Evolutionary conservation across 2,797 vertebrate species (phyloP).

Genomic region (Phoeniculus purpureus): DNA sequence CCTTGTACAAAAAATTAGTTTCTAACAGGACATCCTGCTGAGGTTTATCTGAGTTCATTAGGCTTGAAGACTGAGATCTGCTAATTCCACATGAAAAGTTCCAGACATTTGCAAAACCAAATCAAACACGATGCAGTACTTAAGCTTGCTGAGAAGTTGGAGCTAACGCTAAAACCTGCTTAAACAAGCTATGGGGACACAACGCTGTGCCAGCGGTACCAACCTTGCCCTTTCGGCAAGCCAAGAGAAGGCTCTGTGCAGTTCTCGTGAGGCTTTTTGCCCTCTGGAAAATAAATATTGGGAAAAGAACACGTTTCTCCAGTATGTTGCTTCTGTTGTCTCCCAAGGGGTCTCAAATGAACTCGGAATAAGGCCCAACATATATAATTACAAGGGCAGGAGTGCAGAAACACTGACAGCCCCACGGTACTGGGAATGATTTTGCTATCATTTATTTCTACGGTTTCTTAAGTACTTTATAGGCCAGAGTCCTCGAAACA

Average conservation of each 20-base stretch:
- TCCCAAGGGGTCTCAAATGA: background rate
- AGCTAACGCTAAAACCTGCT: constrained; percentile 49
- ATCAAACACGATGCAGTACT: constrained; percentile 37
- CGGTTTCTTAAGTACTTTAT: constrained; percentile 3
- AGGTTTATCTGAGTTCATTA: constrained; percentile 75
- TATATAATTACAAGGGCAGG: background rate
- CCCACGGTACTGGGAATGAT: background rate
- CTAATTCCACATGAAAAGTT: constrained; percentile 76
- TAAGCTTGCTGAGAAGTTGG: constrained; percentile 48
- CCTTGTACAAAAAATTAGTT: constrained; percentile 31
- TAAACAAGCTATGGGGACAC: background rate
- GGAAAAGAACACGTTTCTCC: background rate
- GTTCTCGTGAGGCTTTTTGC: background rate
- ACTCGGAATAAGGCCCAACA: background rate
- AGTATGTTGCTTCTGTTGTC: background rate
- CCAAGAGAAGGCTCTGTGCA: background rate
- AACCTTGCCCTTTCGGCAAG: background rate
- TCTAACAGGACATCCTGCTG: constrained; percentile 73
- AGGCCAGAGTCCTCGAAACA: background rate
- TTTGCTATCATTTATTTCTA: background rate
- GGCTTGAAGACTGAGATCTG: constrained; percentile 60
- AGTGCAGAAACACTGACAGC: background rate
- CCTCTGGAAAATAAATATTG: background rate
- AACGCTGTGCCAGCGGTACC: background rate
- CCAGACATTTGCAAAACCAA: constrained; percentile 66